Conservation (phyloP, 2,888 invertebrate genomes). For the Entomobrya proxima region DNA sequence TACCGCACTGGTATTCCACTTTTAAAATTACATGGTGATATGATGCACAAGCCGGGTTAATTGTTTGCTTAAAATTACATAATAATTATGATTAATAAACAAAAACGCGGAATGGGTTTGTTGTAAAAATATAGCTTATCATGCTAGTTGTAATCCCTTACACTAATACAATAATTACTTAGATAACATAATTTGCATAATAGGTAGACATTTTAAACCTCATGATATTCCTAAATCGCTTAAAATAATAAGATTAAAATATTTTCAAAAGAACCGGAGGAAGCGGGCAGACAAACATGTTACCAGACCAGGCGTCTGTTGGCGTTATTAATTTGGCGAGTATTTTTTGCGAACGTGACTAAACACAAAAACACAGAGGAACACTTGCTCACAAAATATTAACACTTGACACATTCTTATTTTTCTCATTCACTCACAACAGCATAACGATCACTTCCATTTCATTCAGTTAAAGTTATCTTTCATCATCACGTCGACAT, state of each 20-base stretch:
- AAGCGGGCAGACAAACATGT: background rate
- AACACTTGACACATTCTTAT: background rate
- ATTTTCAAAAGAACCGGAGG: background rate
- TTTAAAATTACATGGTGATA: background rate
- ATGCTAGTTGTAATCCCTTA: background rate
- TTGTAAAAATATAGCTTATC: background rate
- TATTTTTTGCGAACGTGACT: constrained; percentile 24
- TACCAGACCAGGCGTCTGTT: too few relatives aligned
- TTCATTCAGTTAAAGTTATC: too few relatives aligned
- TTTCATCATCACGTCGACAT: too few relatives aligned
- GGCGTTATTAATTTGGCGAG: constrained; percentile 34
- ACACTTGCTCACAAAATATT: constrained; percentile 32
- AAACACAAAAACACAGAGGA: constrained; percentile 3
- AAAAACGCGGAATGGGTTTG: background rate
- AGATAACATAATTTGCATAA: constrained; percentile 11
- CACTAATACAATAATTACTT: too few relatives aligned
- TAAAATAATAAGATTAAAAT: constrained; percentile 10
- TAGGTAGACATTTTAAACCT: background rate
- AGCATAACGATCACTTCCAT: background rate
- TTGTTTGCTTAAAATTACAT: background rate
- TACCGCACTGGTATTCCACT: background rate
- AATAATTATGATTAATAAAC: constrained; percentile 10
- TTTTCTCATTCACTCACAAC: background rate
- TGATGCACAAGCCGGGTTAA: background rate
- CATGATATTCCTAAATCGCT: too few relatives aligned